These are phyloP conservation scores for Chaetodon auriga DNA, from an alignment of 2,113 vertebrate genomes.

Conservation along the genomic window DNA sequence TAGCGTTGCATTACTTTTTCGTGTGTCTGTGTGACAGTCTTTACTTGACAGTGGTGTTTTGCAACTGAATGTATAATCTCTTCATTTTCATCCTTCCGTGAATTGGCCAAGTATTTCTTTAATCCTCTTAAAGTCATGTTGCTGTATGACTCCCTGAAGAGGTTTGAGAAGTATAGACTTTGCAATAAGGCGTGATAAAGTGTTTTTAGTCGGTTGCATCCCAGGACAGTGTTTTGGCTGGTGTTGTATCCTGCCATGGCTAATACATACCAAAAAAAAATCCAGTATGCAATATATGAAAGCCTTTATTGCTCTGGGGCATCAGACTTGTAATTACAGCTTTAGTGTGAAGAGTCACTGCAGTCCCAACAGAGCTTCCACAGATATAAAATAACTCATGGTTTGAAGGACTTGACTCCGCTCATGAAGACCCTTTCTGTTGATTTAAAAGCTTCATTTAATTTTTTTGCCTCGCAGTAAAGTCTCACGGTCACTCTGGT, in stretches of 20 bases:
- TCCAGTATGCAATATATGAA: not conserved
- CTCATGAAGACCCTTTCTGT: not conserved
- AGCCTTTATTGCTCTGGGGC: not conserved
- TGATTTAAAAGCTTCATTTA: slow-evolving; percentile 16
- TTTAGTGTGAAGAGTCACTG: not conserved
- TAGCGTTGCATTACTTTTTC: too few species aligned
- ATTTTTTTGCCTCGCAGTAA: not conserved
- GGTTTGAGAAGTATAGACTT: not conserved
- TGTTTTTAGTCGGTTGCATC: not conserved
- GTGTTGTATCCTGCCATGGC: too few species aligned
- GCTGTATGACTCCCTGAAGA: not conserved
- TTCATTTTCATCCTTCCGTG: not conserved
- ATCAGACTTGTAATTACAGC: not conserved
- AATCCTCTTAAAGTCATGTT: not conserved
- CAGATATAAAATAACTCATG: not conserved
- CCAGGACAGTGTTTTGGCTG: not conserved
- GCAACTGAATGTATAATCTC: not conserved
- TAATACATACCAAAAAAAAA: not conserved
- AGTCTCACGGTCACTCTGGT: not conserved
- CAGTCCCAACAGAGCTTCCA: not conserved
- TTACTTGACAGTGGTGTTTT: not conserved
- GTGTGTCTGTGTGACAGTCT: not conserved
- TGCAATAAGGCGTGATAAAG: not conserved
- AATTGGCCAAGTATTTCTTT: not conserved
- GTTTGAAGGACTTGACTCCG: not conserved